phyloP scores from a whole-genome alignment of 2,113 vertebrate species.

The Bos indicus region DNA sequence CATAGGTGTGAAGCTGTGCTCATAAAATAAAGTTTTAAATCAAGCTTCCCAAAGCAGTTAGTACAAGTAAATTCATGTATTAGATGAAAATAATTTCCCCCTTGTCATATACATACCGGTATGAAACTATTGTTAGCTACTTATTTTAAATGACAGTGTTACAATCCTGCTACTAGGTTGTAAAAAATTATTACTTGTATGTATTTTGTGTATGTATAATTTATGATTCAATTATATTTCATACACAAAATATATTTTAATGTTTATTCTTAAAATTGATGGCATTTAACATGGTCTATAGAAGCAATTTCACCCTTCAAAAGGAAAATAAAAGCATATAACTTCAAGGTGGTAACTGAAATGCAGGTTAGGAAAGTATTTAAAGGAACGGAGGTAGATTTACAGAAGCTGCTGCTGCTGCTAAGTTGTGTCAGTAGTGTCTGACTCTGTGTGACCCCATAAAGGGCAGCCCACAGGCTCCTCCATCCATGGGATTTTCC shows the following conservation, averaged over 20 bases:
- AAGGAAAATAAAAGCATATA: constrained; percentile 22
- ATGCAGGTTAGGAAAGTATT: neutral
- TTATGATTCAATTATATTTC: constrained; percentile 27
- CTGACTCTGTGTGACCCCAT: accelerated
- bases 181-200: constrained; percentile 11
- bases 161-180: neutral
- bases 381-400: neutral
- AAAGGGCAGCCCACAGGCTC: neutral
- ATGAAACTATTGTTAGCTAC: neutral
- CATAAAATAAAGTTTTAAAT: neutral
- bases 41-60: neutral
- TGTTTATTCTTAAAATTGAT: constrained; percentile 38
- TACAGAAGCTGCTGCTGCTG: neutral
- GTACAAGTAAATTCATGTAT: neutral
- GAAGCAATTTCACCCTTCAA: neutral
- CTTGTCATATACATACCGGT: neutral
- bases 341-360: constrained; percentile 7
- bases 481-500: neutral
- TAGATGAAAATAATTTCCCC: neutral
- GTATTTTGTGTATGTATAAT: constrained; percentile 10
- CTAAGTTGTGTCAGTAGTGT: accelerated
- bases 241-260: constrained; percentile 2
- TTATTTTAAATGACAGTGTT: neutral
- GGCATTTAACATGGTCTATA: neutral
- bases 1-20: neutral